A percentile compares a stretch with the other conserved stretches of the same genome.
These are phyloP conservation scores for Timandra comae DNA, from an alignment of 2,888 invertebrate species.

Conservation along the genomic window DNA sequence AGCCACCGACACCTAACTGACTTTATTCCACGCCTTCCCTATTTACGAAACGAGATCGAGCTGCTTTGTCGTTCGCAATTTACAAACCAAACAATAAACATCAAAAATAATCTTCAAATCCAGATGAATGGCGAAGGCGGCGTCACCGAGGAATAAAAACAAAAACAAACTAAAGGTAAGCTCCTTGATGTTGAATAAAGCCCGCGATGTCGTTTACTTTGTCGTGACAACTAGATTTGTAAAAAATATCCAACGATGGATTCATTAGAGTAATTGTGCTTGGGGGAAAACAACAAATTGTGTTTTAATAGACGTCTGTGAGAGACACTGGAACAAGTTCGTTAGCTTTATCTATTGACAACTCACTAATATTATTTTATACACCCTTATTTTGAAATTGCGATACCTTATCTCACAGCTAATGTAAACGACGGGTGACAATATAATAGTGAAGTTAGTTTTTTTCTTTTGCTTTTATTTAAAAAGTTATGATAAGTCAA, in stretches of 20 bases:
- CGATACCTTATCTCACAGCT: no score
- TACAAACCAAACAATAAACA: slow-evolving; percentile 47
- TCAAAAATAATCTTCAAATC: slow-evolving; percentile 49
- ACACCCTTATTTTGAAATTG: no score
- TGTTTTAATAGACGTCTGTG: not conserved
- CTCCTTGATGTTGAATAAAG: slow-evolving; percentile 36
- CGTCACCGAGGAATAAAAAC: slow-evolving; percentile 34
- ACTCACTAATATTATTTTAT: no score
- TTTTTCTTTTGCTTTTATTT: no score
- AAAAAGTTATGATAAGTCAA: no score
- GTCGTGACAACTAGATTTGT: slow-evolving; percentile 21
- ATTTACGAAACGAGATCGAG: slow-evolving; percentile 25
- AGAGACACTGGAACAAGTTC: slow-evolving; percentile 3
- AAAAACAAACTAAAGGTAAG: slow-evolving; percentile 40
- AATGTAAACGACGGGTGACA: no score
- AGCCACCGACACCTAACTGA: slow-evolving; percentile 14
- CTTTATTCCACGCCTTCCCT: slow-evolving; percentile 15
- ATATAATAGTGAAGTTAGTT: no score
- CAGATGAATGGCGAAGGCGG: slow-evolving; percentile 43
- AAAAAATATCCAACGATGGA: slow-evolving; percentile 25
- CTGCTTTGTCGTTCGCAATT: slow-evolving; percentile 36
- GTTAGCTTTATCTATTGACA: no score
- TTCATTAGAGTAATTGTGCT: slow-evolving; percentile 35
- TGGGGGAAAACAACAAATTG: slow-evolving; percentile 2
- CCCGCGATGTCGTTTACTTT: slow-evolving; percentile 30